Evolutionary conservation across 2,888 invertebrate species (phyloP), one percentile per base, ranked within the genome.

Genomic region (Microctonus hyperodae): DNA sequence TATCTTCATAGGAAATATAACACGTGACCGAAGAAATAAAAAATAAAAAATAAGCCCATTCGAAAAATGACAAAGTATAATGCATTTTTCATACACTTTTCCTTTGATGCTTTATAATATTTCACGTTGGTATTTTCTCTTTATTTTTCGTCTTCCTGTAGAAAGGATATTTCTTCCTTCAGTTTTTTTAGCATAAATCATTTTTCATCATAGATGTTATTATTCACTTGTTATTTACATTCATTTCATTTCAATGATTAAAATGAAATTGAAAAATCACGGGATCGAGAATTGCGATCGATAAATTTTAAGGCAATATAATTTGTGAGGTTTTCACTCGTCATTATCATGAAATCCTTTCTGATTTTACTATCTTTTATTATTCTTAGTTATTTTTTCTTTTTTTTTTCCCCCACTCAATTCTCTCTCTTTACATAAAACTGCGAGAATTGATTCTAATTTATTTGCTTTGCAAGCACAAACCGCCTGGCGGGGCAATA

Each of bases 31-130:
- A 11, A 5, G 51, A 51, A 51, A n/a, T 4, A 23, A 51, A 51
- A n/a, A 25, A 13, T 1, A 25, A 10, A 10, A 51, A 4, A 23
- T 10, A 6, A 20, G 16, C 16, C 16, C 4, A 7, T 16, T 7
- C 20, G 6, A 44, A n/a, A 44, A 44, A n/a, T n/a, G 44, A 20
- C 44, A 44, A 16, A 51, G 51, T 23, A 51, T 51, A 22, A 51
- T 51, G 51, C 51, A 51, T 51, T 51, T 25, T 51, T 25, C 51
- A 51, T 51, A 23, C 51, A 25, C 25, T n/a, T 51, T 51, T 25
- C 10, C 25, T 22, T 51, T 25, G 16, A 44, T 44, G 7, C 44
- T 44, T 44, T n/a, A 20, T n/a, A 16, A n/a, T 44, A 44, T 44
- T 16, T 16, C 16, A 44, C 23, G 5, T 51, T 25, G 51, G 13